Evolutionary conservation across 2,888 invertebrate genomes (phyloP).

Genomic region (Sabellastarte sp.): DNA sequence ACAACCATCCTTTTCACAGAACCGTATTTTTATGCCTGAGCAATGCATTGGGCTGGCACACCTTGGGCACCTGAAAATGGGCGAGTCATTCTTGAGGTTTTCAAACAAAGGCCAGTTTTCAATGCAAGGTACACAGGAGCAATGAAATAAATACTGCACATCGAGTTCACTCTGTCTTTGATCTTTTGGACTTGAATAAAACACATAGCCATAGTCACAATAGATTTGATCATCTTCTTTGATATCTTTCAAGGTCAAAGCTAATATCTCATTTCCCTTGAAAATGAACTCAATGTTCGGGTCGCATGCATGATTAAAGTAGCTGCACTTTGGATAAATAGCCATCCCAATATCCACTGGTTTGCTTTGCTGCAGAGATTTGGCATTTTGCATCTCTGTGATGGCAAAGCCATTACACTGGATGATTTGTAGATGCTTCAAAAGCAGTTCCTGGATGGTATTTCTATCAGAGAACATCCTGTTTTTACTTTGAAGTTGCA

Average conservation of each 20-base stretch:
- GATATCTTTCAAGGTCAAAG: constrained; percentile 70
- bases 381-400: neutral
- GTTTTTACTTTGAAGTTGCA: neutral
- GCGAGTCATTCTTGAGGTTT: too few species aligned
- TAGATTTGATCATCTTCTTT: constrained; percentile 71
- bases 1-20: too few species aligned
- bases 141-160: neutral
- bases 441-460: neutral
- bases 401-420: neutral
- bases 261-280: constrained; percentile 70
- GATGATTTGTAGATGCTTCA: neutral
- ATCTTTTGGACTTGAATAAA: neutral
- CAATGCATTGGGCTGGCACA: too few species aligned
- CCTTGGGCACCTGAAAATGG: too few species aligned
- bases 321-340: neutral
- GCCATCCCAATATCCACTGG: neutral
- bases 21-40: too few species aligned
- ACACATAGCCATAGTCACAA: constrained; percentile 71
- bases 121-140: constrained; percentile 39
- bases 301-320: constrained; percentile 87
- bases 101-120: constrained; percentile 47
- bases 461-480: neutral
- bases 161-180: neutral
- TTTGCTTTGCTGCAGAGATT: neutral
- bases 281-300: constrained; percentile 78